Evolutionary conservation across 2,797 vertebrate genomes (phyloP).

Genomic region (Enteromius anoplus): DNA sequence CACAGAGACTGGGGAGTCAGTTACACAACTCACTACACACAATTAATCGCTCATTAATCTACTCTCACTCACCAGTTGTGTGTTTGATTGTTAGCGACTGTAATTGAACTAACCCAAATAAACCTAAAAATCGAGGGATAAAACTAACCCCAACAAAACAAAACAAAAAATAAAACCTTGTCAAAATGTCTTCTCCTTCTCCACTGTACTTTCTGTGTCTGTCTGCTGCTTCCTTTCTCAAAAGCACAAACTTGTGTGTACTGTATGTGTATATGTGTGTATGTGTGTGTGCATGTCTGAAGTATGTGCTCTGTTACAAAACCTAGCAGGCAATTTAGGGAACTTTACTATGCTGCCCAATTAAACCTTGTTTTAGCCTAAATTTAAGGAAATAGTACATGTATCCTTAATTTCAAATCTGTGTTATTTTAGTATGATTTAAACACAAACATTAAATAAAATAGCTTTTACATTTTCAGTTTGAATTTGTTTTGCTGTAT

Average conservation of each 20-base stretch:
- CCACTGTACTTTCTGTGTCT: conserved; percentile 59
- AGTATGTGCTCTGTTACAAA: conserved; percentile 21
- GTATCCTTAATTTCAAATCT: background rate
- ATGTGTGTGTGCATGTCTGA: conserved; percentile 23
- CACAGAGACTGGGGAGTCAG: conserved; percentile 44
- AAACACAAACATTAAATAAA: background rate
- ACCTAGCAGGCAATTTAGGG: background rate
- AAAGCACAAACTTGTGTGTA: conserved; percentile 42
- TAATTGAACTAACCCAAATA: conserved; percentile 45
- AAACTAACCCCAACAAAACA: conserved; percentile 44
- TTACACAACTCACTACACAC: background rate
- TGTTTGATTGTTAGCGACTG: conserved; percentile 40
- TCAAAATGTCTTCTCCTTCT: conserved; percentile 40
- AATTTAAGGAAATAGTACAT: background rate
- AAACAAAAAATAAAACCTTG: conserved; percentile 56
- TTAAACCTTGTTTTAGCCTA: background rate
- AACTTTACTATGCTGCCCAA: background rate
- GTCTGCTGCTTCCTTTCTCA: conserved; percentile 46
- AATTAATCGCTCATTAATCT: background rate
- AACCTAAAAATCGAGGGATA: conserved; percentile 17
- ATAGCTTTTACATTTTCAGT: background rate
- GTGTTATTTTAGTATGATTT: background rate
- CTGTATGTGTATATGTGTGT: conserved; percentile 38
- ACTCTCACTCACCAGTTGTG: conserved; percentile 30
- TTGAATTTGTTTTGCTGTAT: background rate